Conservation (phyloP, 2,113 vertebrate species). For the Tympanuchus pallidicinctus region DNA sequence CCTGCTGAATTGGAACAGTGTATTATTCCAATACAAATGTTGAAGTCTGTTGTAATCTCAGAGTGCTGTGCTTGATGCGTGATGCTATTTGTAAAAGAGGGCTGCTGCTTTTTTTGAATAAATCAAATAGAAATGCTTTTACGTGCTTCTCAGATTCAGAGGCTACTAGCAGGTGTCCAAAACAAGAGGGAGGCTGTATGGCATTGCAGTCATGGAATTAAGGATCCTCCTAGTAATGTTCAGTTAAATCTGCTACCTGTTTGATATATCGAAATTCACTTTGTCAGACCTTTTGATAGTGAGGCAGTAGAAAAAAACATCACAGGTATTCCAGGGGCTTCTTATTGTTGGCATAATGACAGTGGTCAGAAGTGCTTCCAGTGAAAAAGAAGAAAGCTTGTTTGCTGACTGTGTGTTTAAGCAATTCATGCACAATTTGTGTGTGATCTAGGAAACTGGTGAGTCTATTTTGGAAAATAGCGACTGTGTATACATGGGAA, state of each 20-base stretch:
- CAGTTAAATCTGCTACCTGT: neutral
- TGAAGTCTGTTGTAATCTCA: neutral
- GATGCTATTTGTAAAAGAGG: neutral
- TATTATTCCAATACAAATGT: neutral
- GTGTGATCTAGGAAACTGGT: neutral
- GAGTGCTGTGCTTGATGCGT: neutral
- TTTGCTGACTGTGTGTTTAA: neutral
- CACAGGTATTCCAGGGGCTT: neutral
- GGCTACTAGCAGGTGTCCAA: neutral
- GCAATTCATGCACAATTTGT: neutral
- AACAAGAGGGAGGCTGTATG: neutral
- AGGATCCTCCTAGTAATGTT: neutral
- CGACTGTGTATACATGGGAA: neutral
- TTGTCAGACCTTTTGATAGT: neutral
- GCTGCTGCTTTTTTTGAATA: neutral
- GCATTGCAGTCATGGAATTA: neutral
- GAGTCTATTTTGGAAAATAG: neutral
- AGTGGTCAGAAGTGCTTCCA: neutral
- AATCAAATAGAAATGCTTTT: neutral
- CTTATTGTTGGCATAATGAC: neutral
- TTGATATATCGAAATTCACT: neutral
- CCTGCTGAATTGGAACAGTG: neutral
- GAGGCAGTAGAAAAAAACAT: neutral
- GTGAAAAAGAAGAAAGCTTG: neutral
- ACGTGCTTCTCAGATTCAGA: accelerated